Conservation (phyloP, 30 jellyfish, hydroid and myxozoan genomes). For the Aurelia aurita complex sp. Pacific region DNA sequence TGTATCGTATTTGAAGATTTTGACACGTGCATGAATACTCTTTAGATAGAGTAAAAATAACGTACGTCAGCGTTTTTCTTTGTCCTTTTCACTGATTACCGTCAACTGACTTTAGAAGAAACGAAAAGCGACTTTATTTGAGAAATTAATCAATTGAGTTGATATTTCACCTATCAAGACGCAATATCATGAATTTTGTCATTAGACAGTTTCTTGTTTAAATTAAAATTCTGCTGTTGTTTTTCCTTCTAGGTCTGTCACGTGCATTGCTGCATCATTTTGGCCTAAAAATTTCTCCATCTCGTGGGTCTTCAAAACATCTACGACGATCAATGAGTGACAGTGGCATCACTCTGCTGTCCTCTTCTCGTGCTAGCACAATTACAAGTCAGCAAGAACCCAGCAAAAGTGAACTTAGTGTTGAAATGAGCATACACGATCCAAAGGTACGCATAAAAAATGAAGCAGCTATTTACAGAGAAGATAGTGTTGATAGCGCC, state of each 20-base stretch:
- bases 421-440: background rate
- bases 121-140: no score
- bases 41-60: no score
- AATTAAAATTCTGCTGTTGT: background rate
- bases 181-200: no score
- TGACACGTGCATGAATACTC: no score
- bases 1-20: no score
- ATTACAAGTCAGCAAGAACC: background rate
- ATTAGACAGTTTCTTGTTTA: no score
- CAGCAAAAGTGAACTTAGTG: background rate
- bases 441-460: background rate
- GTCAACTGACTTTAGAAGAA: no score
- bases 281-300: background rate
- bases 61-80: no score
- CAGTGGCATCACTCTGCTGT: constrained; percentile 29
- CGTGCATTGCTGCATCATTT: background rate
- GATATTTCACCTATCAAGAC: no score
- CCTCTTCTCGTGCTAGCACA: background rate
- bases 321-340: constrained; percentile 18
- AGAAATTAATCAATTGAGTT: no score
- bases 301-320: background rate
- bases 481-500: background rate
- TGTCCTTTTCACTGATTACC: no score
- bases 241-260: background rate
- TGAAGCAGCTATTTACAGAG: background rate